These are phyloP conservation scores for Pempheris klunzingeri DNA, from an alignment of 2,797 vertebrate genomes.

Conservation along the genomic window DNA sequence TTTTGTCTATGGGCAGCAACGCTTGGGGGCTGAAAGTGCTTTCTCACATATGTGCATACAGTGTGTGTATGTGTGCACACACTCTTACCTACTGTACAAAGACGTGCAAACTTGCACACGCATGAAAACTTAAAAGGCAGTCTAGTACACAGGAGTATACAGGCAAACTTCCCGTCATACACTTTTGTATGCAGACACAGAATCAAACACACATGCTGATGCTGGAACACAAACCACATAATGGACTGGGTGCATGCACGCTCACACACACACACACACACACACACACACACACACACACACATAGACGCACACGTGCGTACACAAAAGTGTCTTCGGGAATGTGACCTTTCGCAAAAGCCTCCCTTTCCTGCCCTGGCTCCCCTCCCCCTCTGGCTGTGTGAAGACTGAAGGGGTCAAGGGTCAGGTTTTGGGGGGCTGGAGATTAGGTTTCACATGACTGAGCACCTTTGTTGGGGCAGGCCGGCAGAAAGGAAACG, in stretches of 20 bases:
- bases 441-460: conserved; percentile 90
- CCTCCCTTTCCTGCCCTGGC: conserved; percentile 84
- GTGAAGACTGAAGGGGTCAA: conserved; percentile 86
- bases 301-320: conserved; percentile 65
- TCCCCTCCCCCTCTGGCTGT: conserved; percentile 84
- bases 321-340: conserved; percentile 83
- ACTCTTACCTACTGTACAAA: conserved; percentile 47
- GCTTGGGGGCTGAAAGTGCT: conserved; percentile 85
- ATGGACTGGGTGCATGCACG: conserved; percentile 63
- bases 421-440: conserved; percentile 87
- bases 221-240: conserved; percentile 74
- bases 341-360: conserved; percentile 86
- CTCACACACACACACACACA: conserved; percentile 41
- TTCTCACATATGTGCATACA: conserved; percentile 61
- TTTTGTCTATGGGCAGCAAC: conserved; percentile 90
- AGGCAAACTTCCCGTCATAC: conserved; percentile 49
- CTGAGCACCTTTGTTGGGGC: conserved; percentile 89
- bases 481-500: conserved; percentile 85
- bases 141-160: conserved; percentile 48
- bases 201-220: conserved; percentile 78
- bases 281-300: conserved; percentile 39
- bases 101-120: conserved; percentile 39
- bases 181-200: conserved; percentile 51
- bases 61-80: conserved; percentile 16
- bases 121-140: conserved; percentile 67